Conservation (phyloP, 2,888 invertebrate genomes). For the Lordiphosa fenestrarum region DNA sequence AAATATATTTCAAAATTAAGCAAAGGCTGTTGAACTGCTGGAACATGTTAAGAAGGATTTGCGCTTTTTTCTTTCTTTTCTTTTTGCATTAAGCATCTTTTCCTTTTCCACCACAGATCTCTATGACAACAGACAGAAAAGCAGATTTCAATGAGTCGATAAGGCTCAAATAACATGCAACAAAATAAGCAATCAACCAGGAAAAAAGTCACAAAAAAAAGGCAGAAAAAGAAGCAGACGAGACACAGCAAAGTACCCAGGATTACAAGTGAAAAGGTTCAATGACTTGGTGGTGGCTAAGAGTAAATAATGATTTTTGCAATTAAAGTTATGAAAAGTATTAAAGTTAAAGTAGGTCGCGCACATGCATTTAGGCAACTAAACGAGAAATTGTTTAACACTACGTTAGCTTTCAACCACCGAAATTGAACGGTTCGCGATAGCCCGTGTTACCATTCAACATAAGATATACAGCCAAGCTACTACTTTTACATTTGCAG, state of each 20-base stretch:
- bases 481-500: no score
- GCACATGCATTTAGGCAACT: no score
- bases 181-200: conserved; percentile 47
- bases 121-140: conserved; percentile 55
- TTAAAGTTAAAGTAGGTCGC: no score
- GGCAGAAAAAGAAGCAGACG: background rate
- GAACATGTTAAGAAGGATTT: no score
- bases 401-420: no score
- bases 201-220: conserved; percentile 19
- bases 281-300: conserved; percentile 3
- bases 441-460: no score
- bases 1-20: no score
- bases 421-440: no score
- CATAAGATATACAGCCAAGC: no score
- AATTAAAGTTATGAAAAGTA: background rate
- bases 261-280: conserved; percentile 14
- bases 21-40: no score
- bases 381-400: no score
- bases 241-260: conserved; percentile 10
- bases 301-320: background rate
- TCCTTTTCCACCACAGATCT: conserved; percentile 18
- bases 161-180: conserved; percentile 53
- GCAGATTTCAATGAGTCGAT: conserved; percentile 41
- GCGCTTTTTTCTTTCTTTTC: background rate
- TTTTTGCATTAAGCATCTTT: conserved; percentile 4